Conservation (phyloP, 2,113 vertebrate species). For the Odobenus rosmarus region DNA sequence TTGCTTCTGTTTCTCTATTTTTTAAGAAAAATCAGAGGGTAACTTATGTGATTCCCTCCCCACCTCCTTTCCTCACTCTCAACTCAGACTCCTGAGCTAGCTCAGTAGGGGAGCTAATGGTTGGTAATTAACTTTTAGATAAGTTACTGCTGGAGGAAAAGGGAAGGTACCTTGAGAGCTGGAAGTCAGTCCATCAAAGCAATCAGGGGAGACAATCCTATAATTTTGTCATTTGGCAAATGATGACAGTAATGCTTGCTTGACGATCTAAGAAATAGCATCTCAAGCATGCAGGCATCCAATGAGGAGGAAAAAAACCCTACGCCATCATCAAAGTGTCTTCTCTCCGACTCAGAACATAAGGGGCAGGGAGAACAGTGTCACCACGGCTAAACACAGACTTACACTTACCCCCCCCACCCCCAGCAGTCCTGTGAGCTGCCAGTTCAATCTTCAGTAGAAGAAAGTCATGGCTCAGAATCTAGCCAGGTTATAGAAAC, state of each 20-base stretch:
- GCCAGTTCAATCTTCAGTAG: background rate
- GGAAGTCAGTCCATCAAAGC: slow-evolving; percentile 20
- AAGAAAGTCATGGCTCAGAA: background rate
- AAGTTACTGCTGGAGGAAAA: slow-evolving; percentile 48
- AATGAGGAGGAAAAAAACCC: background rate
- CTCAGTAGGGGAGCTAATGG: background rate
- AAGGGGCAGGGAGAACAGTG: background rate
- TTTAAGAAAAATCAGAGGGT: slow-evolving; percentile 18
- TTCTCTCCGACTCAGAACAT: background rate
- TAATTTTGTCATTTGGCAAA: slow-evolving; percentile 67
- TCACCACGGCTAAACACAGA: background rate
- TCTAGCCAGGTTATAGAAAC: background rate
- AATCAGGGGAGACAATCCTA: background rate
- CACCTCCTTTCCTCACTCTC: background rate
- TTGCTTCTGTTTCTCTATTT: slow-evolving; percentile 21
- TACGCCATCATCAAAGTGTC: background rate
- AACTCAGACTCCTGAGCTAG: background rate
- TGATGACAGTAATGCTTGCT: slow-evolving; percentile 1
- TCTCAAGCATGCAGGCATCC: background rate
- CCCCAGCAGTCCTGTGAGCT: background rate
- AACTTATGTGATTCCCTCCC: background rate
- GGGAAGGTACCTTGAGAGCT: slow-evolving; percentile 36
- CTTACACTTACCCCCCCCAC: background rate
- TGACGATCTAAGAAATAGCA: slow-evolving; percentile 35
- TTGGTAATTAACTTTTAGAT: slow-evolving; percentile 57